Evolutionary conservation across 2,797 vertebrate genomes (phyloP).

Genomic region (Sphenopsis melanotis): DNA sequence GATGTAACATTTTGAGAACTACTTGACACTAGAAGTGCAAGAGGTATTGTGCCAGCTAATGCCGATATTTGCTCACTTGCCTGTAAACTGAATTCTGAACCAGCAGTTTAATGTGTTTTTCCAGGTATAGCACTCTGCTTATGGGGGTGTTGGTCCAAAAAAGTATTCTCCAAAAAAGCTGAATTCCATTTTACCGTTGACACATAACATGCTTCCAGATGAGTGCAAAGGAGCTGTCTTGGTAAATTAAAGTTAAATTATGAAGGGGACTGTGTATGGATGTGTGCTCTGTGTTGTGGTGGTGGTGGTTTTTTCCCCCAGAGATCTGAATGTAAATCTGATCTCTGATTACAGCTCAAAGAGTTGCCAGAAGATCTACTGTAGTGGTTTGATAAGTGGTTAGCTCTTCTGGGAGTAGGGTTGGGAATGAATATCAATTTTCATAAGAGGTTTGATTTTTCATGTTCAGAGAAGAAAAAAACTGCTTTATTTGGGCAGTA

Average conservation of each 20-base stretch:
- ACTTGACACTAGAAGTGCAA: background rate
- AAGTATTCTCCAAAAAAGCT: background rate
- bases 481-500: conserved; percentile 12
- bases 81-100: background rate
- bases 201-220: background rate
- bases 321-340: background rate
- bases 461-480: background rate
- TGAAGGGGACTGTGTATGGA: background rate
- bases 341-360: background rate
- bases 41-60: background rate
- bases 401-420: background rate
- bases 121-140: background rate
- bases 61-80: background rate
- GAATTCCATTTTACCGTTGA: background rate
- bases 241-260: background rate
- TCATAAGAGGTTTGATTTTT: background rate
- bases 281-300: background rate
- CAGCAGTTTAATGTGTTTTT: background rate
- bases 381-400: background rate
- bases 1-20: background rate
- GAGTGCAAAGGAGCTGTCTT: background rate
- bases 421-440: background rate
- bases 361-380: background rate
- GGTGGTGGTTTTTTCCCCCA: background rate
- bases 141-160: background rate